Base-by-base conservation (phyloP, 2,797 vertebrate species). In the Harpagifer antarcticus region DNA sequence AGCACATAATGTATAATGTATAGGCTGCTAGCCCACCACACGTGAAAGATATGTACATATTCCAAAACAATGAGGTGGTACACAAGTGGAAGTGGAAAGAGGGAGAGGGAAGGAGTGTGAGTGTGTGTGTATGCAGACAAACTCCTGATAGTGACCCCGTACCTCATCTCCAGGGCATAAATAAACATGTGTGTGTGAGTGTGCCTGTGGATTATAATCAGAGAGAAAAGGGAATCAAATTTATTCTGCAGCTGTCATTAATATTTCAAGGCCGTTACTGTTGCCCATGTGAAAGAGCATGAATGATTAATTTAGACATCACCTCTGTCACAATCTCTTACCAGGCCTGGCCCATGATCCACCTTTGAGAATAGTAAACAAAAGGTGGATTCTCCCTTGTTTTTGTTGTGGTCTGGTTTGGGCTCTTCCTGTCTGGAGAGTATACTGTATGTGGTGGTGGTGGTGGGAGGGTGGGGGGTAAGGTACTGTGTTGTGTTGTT, bases 301-400 rank as follows among this genome's bases (percentile, higher is more conserved):
- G 95, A 97, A 98, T 97, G 96, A 96, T 97, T 98, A 97, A 97
- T 97, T 97, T 95, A 96, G 95, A 96, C 94, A 96, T 96, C 96
- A 96, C 96, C 96, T 97, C 96, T 96, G 96, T 96, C 96, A 96
- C 94, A 96, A 94, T 89, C 93, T 90, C 94, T 97, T 97, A 97
- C 92, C 93, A 80, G 92, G 87, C 91, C 79, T 88, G 81, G 93
- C 84, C 91, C 90, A 59, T 92, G 91, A 95, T 94, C 91, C 92
- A 94, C 94, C 95, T 95, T 90, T 90, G 94, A 95, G 95, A 96
- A 95, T 94, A 94, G 93, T 96, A 96, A 97, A 96, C 94, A 94
- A 93, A 95, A 93, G 92, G 90, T 91, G 92, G 89, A 89, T 86
- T 95, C 85, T 88, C 86, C 84, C 72, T 74, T 33, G 63, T 88